Conservation (phyloP, 1,140 invertebrate genomes). For the Nymphalis io region DNA sequence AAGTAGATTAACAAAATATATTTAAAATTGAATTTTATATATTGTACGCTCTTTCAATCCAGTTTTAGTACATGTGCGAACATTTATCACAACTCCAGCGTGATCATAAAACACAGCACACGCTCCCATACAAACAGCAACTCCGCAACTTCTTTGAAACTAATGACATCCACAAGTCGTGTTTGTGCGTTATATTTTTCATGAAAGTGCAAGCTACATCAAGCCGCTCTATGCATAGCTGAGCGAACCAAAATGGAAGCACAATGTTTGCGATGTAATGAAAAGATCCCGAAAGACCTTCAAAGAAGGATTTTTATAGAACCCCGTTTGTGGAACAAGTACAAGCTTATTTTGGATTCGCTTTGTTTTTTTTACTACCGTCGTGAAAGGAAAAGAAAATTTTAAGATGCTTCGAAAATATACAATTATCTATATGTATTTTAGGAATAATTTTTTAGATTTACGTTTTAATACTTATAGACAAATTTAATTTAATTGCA, state of each 20-base stretch:
- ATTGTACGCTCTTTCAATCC: background rate
- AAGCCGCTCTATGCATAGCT: constrained; percentile 50
- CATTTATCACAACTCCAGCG: constrained; percentile 5
- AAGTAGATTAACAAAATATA: too few relatives aligned
- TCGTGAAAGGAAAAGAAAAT: background rate
- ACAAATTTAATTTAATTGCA: background rate
- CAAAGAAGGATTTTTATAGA: constrained; percentile 38
- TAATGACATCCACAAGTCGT: constrained; percentile 42
- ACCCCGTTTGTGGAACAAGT: constrained; percentile 24
- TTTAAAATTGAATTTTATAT: too few relatives aligned
- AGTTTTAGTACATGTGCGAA: background rate
- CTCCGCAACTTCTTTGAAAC: constrained; percentile 34
- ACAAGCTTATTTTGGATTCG: constrained; percentile 32
- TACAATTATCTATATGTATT: background rate
- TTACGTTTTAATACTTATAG: too few relatives aligned
- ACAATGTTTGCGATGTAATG: constrained; percentile 54
- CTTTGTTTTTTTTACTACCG: constrained; percentile 8
- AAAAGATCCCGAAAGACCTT: constrained; percentile 40
- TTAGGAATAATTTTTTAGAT: background rate
- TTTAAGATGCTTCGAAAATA: too few relatives aligned
- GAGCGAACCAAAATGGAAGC: constrained; percentile 51
- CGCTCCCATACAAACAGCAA: constrained; percentile 18
- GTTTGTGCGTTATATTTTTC: constrained; percentile 46
- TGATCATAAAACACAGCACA: constrained; percentile 24
- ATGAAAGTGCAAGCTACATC: constrained; percentile 45